Evolutionary conservation across 2,797 vertebrate species (phyloP), one percentile per base, ranked within the genome.

Genomic region (Vipera latastei): DNA sequence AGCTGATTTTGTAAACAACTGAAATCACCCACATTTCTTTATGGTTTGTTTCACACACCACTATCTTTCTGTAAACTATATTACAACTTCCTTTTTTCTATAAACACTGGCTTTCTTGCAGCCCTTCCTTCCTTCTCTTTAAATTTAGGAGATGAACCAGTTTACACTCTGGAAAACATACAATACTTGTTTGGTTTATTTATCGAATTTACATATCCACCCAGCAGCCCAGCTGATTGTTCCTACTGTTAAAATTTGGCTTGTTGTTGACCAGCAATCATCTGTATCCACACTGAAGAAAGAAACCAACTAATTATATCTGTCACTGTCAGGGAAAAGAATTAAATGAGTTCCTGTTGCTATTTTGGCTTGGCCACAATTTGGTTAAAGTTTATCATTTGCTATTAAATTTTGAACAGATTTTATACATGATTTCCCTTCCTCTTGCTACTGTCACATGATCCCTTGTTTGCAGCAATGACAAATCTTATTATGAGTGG

Each of bases 21-120:
- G 1, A 69, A 91, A 63, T 92, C 92, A 94, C 61, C 85, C 91
- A 7, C 20, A 38, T 60, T 93, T 95, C 51, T 93, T 86, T 89
- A 94, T 90, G 88, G 93, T 91, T 90, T 92, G 78, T 91, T 94
- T 56, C 60, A 90, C 87, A 93, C 69, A 4, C 44, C 88, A 53
- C 11, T 90, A 78, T n/a, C 51, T 90, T 87, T 3, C 3, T 93
- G 91, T 94, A 7, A 38, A 86, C 91, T 95, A 53, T 25, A 28
- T 44, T 85, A 78, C 5, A 57, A 32, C 51, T 93, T 94, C 95
- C 93, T 92, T 90, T 44, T 20, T 92, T 92, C 78, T 94, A 26
- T 91, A 96, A 88, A 65, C 57, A n/a, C 44, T 85, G 60, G 51
- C 55, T 32, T 95, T 95, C 89, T 48, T 89, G 61, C 44, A 48